These are phyloP conservation scores for Sebastes steindachneri DNA, from an alignment of 2,797 vertebrate genomes.

Conservation along the genomic window DNA sequence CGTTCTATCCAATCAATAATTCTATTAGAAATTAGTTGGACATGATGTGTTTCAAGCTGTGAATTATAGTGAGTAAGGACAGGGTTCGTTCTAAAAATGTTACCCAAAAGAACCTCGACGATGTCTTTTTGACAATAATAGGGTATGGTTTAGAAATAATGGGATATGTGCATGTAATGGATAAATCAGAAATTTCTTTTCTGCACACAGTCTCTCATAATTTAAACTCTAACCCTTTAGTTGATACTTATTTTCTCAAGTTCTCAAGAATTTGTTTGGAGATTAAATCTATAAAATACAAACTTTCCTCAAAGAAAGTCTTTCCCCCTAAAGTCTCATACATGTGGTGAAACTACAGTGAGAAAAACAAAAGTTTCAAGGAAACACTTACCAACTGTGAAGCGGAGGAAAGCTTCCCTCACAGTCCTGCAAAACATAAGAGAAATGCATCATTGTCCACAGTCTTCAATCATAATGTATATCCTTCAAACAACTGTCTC, in stretches of 20 bases:
- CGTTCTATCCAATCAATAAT: background rate
- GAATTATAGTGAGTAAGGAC: too few relatives aligned
- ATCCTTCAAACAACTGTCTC: slow-evolving; percentile 47
- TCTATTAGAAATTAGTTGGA: background rate
- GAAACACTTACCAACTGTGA: slow-evolving; percentile 78
- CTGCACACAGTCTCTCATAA: slow-evolving; percentile 33
- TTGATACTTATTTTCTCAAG: slow-evolving; percentile 8
- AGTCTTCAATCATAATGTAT: slow-evolving; percentile 32
- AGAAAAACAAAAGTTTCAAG: slow-evolving; percentile 23
- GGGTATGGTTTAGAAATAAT: slow-evolving; percentile 1
- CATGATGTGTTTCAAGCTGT: background rate
- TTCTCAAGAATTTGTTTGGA: slow-evolving; percentile 17
- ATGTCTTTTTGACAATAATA: background rate
- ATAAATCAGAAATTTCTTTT: slow-evolving; percentile 47
- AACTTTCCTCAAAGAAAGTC: slow-evolving; percentile 28
- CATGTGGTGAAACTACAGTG: slow-evolving; percentile 25
- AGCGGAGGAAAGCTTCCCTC: slow-evolving; percentile 58
- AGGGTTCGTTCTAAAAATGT: background rate
- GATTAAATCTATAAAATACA: slow-evolving; percentile 31
- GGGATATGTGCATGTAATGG: background rate
- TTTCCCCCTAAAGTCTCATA: background rate
- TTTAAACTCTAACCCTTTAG: slow-evolving; percentile 23
- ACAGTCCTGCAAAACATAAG: slow-evolving; percentile 79
- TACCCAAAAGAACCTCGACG: background rate
- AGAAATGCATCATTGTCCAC: slow-evolving; percentile 62